Conservation (phyloP, 1,140 invertebrate genomes). For the Penaeus vannamei region DNA sequence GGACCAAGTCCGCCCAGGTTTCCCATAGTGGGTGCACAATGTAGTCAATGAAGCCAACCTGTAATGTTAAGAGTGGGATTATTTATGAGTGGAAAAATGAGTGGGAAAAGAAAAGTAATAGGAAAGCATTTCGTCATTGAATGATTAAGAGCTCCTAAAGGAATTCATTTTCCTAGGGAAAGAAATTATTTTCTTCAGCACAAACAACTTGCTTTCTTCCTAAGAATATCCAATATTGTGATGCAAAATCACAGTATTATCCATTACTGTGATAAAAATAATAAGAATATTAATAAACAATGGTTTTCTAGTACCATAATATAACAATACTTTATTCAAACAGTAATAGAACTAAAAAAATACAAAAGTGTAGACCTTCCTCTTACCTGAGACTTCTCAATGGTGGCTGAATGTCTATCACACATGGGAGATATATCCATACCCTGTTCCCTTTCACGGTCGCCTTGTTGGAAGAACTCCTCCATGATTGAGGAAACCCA, state of each 20-base stretch:
- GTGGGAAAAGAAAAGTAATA: neutral
- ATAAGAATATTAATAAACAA: neutral
- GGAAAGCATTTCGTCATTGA: neutral
- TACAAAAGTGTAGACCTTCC: neutral
- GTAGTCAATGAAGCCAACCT: constrained; percentile 99
- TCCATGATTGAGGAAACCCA: constrained; percentile 97
- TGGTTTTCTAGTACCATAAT: neutral
- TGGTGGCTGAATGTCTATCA: constrained; percentile 93
- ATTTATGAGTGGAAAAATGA: neutral
- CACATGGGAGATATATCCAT: constrained; percentile 99
- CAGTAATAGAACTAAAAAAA: neutral
- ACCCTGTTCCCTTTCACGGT: constrained; percentile 90
- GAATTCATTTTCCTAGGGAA: neutral
- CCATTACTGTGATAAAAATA: neutral
- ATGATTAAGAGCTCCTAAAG: neutral
- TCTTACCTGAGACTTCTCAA: constrained; percentile 94
- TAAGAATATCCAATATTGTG: too few relatives aligned
- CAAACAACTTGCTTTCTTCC: neutral
- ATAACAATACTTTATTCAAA: neutral
- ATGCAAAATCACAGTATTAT: too few relatives aligned
- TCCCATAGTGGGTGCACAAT: constrained; percentile 99
- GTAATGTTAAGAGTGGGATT: constrained; percentile 66
- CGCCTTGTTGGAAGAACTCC: constrained; percentile 98
- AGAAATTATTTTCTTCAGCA: neutral
- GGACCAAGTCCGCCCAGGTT: constrained; percentile 98